These are phyloP conservation scores for Gracilinanus agilis DNA, from an alignment of 2,113 vertebrate species.

Conservation along the genomic window DNA sequence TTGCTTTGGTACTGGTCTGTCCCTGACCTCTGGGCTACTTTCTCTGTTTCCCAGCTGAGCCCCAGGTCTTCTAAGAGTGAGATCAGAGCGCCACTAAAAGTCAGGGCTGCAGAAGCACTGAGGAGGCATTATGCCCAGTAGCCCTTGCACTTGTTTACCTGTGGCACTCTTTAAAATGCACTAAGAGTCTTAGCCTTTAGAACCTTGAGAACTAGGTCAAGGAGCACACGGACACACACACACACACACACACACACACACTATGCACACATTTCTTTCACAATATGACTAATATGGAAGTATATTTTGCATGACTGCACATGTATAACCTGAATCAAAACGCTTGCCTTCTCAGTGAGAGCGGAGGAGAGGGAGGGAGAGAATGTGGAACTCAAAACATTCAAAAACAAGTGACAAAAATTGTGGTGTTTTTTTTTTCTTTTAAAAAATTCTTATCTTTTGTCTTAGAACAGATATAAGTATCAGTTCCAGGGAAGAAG, in stretches of 20 bases:
- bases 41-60: neutral
- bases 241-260: neutral
- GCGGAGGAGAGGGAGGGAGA: no score
- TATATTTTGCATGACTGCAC: no score
- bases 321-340: no score
- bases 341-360: no score
- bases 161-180: neutral
- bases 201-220: neutral
- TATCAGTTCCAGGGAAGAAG: no score
- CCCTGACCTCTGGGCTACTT: neutral
- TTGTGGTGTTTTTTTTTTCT: no score
- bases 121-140: neutral
- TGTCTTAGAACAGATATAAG: no score
- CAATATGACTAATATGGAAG: no score
- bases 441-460: no score
- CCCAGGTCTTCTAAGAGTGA: neutral
- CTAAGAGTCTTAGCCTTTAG: neutral
- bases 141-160: neutral
- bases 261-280: neutral
- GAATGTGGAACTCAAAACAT: no score
- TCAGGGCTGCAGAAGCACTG: neutral
- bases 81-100: neutral
- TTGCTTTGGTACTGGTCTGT: neutral
- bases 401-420: no score
- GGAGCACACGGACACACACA: neutral